A percentile compares a stretch with the other conserved stretches of the same genome.
phyloP scores from a whole-genome alignment of 1,140 invertebrate genomes.

The Adelges cooleyi region DNA sequence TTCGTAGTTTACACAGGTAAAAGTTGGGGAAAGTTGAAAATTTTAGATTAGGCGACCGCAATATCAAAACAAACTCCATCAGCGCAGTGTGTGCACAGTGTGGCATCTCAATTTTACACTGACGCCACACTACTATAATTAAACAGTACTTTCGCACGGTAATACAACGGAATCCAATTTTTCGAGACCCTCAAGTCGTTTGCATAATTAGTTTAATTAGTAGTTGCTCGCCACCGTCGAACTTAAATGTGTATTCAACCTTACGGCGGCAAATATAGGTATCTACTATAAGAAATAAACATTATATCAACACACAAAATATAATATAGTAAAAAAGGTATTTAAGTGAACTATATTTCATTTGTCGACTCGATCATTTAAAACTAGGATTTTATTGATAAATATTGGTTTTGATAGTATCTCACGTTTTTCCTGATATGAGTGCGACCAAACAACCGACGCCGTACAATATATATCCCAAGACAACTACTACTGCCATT shows the following conservation, averaged over 20 bases:
- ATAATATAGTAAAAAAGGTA: too few relatives aligned
- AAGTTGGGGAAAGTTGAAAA: slow-evolving; percentile 3
- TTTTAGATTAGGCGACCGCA: neutral
- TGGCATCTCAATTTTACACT: slow-evolving; percentile 1
- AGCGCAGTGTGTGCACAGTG: neutral
- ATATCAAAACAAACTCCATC: neutral
- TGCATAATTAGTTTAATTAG: neutral
- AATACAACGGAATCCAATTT: neutral
- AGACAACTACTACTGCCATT: too few relatives aligned
- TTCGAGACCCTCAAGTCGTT: neutral
- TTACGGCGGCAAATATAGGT: neutral
- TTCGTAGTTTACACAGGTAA: neutral
- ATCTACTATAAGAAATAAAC: too few relatives aligned
- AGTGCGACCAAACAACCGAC: too few relatives aligned
- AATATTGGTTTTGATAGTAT: too few relatives aligned
- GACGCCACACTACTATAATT: neutral
- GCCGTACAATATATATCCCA: too few relatives aligned
- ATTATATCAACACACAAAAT: too few relatives aligned
- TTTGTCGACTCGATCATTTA: too few relatives aligned
- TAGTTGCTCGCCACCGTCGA: neutral
- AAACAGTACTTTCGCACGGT: neutral
- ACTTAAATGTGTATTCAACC: neutral
- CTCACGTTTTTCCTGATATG: too few relatives aligned
- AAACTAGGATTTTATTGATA: too few relatives aligned
- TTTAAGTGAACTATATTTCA: too few relatives aligned